phyloP scores from a whole-genome alignment of 2,888 invertebrate species.

The Zaprionus lineosus region DNA sequence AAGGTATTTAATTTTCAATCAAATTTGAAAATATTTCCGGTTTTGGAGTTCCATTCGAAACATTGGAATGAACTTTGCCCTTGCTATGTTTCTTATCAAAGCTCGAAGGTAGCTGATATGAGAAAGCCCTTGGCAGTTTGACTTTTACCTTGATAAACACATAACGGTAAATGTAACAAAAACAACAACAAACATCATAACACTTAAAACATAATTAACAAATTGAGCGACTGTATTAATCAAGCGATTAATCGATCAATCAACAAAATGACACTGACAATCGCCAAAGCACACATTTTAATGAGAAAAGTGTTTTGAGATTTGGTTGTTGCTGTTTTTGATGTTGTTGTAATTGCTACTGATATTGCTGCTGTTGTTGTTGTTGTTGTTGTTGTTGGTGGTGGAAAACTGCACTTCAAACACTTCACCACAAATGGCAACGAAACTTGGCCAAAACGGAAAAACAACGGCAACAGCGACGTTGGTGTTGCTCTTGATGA shows the following conservation, averaged over 20 bases:
- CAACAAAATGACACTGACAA: constrained; percentile 54
- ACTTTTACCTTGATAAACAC: constrained; percentile 18
- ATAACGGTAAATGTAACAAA: constrained; percentile 3
- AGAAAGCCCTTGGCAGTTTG: constrained; percentile 39
- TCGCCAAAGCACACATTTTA: constrained; percentile 23
- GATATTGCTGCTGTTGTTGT: too few relatives aligned
- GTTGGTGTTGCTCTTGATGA: constrained; percentile 34
- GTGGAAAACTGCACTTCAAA: constrained; percentile 37
- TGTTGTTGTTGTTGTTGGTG: not conserved
- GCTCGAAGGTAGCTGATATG: constrained; percentile 8
- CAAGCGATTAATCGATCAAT: constrained; percentile 69
- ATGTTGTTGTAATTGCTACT: too few relatives aligned
- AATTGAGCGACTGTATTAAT: constrained; percentile 56
- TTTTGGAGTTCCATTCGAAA: too few relatives aligned
- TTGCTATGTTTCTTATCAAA: constrained; percentile 26
- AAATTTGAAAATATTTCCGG: too few relatives aligned
- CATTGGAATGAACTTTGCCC: constrained; percentile 34
- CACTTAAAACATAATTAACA: constrained; percentile 52
- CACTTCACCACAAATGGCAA: constrained; percentile 38
- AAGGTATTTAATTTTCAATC: too few relatives aligned
- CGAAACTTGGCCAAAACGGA: constrained; percentile 64
- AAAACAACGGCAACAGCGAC: constrained; percentile 15
- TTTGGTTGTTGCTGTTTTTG: not conserved
- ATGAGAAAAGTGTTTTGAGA: too few relatives aligned
- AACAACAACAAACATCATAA: constrained; percentile 8